Base-by-base conservation (phyloP, 2,888 invertebrate genomes). In the Lithophane leautieri region DNA sequence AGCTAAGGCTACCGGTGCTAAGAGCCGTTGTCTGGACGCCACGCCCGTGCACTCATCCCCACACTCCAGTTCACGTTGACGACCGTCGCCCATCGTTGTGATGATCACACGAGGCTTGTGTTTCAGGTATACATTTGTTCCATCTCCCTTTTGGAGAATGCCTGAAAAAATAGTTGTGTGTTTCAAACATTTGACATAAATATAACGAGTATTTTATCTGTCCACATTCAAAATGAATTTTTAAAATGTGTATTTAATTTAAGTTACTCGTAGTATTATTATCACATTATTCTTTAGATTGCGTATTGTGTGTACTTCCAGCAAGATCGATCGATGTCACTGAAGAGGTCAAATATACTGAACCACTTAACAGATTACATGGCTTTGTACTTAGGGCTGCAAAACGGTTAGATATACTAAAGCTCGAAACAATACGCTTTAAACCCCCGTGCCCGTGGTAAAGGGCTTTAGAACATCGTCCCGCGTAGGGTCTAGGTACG, bases 81-180 rank as follows among this genome's bases (percentile, higher is more conserved):
- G 98, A 0, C 99, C 99, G 91, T 98, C 99, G 16, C 99, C 99
- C 98, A 99, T 98, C 0, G 98, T 97, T 4, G 99, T 99, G 66
- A 98, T 97, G 82, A 99, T 98, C 22, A 99, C 98, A 62, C 99
- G 97, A 0, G 99, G 99, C 91, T 99, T 98, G 92, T 99, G 98
- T 89, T 98, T 99, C 89, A 99, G 95, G 93, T 99, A 99, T 78
- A 99, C 98, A 90, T 99, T 99, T 0, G 99, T 98, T 19, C 99
- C 99, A 90, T 99, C 99, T 47, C 99, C 99, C 93, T 99, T 99
- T 95, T 99, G 99, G 0, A 99, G 97, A 81, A 99, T 99, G 50
- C 99, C 98, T 98, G 92, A 4, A 14, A 92, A 50, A 28, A 22
- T 28, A 3, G 9, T 8, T 22, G 1, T 50, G 2, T 50, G 22